These are phyloP conservation scores for Trilocha varians DNA, from an alignment of 2,888 invertebrate genomes.

Conservation along the genomic window DNA sequence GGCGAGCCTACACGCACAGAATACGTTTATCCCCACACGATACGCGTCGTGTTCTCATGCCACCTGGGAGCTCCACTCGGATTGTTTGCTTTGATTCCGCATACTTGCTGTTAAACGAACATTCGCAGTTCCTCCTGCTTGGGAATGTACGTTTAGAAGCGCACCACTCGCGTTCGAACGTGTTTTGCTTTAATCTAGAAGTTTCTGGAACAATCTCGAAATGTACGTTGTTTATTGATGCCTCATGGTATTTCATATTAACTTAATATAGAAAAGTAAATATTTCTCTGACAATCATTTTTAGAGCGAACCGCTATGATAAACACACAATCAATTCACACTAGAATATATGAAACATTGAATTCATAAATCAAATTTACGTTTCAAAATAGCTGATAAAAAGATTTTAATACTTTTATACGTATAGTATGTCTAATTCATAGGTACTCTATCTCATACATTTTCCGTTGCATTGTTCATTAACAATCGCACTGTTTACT, in stretches of 20 bases:
- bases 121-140: not conserved
- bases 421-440: not conserved
- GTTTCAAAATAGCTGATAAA: no score
- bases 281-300: no score
- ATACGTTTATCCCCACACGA: not conserved
- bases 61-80: slow-evolving; percentile 6
- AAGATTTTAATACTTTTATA: no score
- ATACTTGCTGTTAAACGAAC: slow-evolving; percentile 6
- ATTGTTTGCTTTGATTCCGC: slow-evolving; percentile 28
- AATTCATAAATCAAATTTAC: no score
- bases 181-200: not conserved
- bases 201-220: not conserved
- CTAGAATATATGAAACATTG: no score
- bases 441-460: not conserved
- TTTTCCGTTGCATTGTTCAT: no score
- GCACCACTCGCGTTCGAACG: not conserved
- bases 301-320: no score
- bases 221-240: not conserved
- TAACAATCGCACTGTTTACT: no score
- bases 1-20: not conserved
- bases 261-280: no score
- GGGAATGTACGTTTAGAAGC: not conserved
- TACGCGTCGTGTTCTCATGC: slow-evolving; percentile 15
- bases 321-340: no score
- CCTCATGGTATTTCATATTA: no score